A percentile compares a stretch with the other conserved stretches of the same genome.
phyloP scores from a whole-genome alignment of 2,113 vertebrate species.

The Micromys minutus region DNA sequence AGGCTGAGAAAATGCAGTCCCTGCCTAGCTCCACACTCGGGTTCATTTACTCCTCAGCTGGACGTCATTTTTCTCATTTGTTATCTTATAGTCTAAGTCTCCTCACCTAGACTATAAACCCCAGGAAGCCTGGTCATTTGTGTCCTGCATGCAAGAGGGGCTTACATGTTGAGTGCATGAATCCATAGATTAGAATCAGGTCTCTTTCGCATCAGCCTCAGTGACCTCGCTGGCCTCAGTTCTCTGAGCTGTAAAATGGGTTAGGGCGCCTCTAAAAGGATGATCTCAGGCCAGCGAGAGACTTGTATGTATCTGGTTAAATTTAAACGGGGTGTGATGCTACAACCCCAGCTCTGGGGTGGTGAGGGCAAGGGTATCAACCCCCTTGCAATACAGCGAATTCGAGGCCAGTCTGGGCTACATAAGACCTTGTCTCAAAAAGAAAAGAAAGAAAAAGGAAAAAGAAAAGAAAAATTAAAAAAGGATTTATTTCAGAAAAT shows the following conservation, averaged over 20 bases:
- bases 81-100: background rate
- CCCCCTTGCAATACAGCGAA: background rate
- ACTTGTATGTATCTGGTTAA: conserved; percentile 19
- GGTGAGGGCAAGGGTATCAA: background rate
- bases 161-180: background rate
- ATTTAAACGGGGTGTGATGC: background rate
- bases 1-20: background rate
- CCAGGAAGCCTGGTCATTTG: background rate
- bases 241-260: conserved; percentile 9
- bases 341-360: background rate
- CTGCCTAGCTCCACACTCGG: conserved; percentile 55
- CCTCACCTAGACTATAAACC: conserved; percentile 35
- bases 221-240: background rate
- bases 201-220: background rate
- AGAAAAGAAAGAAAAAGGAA: background rate
- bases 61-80: conserved; percentile 63
- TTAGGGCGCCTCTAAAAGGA: background rate
- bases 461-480: background rate
- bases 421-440: background rate
- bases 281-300: background rate
- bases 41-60: conserved; percentile 55
- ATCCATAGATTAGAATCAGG: background rate
- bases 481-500: conserved; percentile 43
- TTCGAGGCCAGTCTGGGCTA: background rate
- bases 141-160: background rate